Percentiles rank a stretch among this genome's conserved stretches.
Evolutionary conservation across 2,113 vertebrate species (phyloP).

Genomic region (Elanoides forficatus): DNA sequence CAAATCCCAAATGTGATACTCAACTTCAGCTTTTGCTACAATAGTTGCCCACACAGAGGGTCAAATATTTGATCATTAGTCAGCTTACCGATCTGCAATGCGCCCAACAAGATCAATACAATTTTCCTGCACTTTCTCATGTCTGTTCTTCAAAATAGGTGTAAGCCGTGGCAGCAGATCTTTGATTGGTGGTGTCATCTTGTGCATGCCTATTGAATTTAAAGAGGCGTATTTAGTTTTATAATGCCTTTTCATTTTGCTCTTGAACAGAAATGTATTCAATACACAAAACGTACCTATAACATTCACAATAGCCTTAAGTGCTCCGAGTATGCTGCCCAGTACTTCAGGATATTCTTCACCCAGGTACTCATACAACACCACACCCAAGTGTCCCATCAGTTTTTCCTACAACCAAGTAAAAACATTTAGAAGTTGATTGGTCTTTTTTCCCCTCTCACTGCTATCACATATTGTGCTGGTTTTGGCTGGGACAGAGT

Average conservation of each 20-base stretch:
- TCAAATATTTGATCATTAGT: neutral
- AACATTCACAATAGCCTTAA: constrained; percentile 98
- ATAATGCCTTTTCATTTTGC: neutral
- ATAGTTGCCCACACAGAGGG: neutral
- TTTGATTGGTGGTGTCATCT: constrained; percentile 99
- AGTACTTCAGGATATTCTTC: constrained; percentile 98
- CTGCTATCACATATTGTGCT: neutral
- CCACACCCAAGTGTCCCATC: constrained; percentile 98
- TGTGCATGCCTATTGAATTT: constrained; percentile 90
- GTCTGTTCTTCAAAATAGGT: constrained; percentile 97
- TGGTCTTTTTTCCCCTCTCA: neutral
- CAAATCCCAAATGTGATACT: neutral
- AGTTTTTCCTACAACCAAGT: constrained; percentile 87
- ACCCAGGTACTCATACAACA: constrained; percentile 97
- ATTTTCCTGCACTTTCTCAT: constrained; percentile 99
- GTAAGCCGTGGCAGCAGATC: constrained; percentile 94
- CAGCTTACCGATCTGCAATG: constrained; percentile 90
- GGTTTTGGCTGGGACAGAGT: too few relatives aligned
- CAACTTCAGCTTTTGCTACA: neutral
- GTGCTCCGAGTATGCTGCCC: constrained; percentile 95
- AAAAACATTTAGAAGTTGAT: neutral
- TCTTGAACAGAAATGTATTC: neutral
- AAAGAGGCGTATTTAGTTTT: neutral
- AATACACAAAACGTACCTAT: constrained; percentile 81
- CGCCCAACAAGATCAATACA: constrained; percentile 98